These are phyloP conservation scores for Nestor notabilis DNA, from an alignment of 2,113 vertebrate genomes.

Conservation along the genomic window DNA sequence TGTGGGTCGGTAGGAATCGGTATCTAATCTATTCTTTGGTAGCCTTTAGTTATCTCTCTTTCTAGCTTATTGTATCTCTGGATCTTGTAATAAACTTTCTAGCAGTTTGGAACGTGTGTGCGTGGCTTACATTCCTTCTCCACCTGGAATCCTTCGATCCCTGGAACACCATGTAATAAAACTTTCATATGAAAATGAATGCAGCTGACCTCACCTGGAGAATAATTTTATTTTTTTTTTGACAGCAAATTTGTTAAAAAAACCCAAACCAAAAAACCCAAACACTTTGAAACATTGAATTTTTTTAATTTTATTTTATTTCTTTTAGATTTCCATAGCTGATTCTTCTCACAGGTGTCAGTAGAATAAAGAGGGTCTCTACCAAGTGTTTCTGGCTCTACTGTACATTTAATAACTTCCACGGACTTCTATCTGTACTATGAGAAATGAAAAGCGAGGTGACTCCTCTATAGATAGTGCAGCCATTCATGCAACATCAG, in stretches of 20 bases:
- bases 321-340: background rate
- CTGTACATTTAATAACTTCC: background rate
- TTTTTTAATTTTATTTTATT: background rate
- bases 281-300: background rate
- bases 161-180: background rate
- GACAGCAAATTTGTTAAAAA: background rate
- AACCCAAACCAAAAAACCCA: accelerated
- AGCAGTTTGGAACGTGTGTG: too few species aligned
- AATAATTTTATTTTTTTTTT: background rate
- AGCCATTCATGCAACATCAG: background rate
- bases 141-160: too few species aligned
- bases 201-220: background rate
- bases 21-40: too few species aligned
- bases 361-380: background rate
- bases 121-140: too few species aligned
- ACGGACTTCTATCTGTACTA: background rate
- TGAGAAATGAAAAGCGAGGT: background rate
- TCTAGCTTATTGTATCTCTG: too few species aligned
- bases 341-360: background rate
- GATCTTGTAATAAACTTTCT: too few species aligned
- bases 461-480: background rate
- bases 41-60: too few species aligned
- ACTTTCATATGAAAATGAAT: background rate
- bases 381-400: background rate
- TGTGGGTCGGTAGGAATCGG: too few species aligned